A percentile compares a stretch with the other conserved stretches of the same genome.
phyloP scores from a whole-genome alignment of 2,888 invertebrate species.

The Steinernema scapterisci region DNA sequence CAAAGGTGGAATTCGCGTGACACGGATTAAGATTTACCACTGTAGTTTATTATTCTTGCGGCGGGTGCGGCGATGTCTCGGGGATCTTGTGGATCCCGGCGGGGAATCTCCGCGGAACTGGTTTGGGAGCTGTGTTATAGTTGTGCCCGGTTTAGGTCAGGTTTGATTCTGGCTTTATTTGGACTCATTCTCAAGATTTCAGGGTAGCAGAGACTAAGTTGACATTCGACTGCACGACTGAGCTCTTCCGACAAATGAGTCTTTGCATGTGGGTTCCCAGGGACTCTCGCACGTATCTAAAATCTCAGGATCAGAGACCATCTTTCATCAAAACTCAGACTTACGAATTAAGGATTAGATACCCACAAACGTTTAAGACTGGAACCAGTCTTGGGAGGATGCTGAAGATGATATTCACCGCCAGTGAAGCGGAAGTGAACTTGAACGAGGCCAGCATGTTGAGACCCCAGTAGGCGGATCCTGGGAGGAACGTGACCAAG shows the following conservation, averaged over 20 bases:
- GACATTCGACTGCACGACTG: not conserved
- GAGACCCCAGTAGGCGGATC: not conserved
- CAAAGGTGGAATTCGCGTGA: too few relatives aligned
- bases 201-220: too few relatives aligned
- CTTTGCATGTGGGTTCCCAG: not conserved
- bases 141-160: too few relatives aligned
- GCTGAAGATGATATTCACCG: not conserved
- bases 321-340: not conserved
- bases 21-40: too few relatives aligned
- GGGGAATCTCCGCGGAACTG: too few relatives aligned
- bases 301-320: not conserved
- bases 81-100: too few relatives aligned
- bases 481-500: not conserved
- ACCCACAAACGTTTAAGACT: not conserved
- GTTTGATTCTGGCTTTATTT: too few relatives aligned
- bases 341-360: not conserved
- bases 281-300: conserved; percentile 1
- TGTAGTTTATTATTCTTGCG: too few relatives aligned
- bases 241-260: not conserved
- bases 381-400: conserved; percentile 16
- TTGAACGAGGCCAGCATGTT: not conserved
- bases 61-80: too few relatives aligned
- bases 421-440: not conserved
- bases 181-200: too few relatives aligned
- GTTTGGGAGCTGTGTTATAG: too few relatives aligned